Percentiles rank a stretch among this genome's conserved stretches.
Evolutionary conservation across 2,888 invertebrate species (phyloP).

Genomic region (Orgyia antiqua): DNA sequence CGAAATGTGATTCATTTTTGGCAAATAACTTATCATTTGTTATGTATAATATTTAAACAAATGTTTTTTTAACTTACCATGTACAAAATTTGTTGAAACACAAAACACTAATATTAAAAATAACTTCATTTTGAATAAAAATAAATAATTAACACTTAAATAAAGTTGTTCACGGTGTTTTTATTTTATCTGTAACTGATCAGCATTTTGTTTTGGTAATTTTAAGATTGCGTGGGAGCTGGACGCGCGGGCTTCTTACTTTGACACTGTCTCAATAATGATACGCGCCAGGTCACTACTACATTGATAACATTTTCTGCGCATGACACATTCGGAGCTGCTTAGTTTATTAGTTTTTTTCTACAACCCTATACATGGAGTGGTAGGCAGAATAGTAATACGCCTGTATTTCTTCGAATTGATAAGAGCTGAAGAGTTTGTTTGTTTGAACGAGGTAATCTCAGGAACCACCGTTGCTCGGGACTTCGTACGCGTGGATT

Average conservation of each 20-base stretch:
- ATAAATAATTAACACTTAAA: conserved; percentile 10
- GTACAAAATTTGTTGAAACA: conserved; percentile 30
- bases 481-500: no score
- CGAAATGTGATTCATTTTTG: background rate
- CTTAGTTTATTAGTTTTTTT: no score
- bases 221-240: conserved; percentile 5
- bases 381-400: no score
- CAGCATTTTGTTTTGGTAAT: background rate
- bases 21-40: conserved; percentile 1
- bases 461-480: no score
- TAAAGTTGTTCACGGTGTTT: conserved; percentile 1
- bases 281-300: conserved; percentile 39
- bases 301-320: conserved; percentile 56
- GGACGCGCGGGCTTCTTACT: conserved; percentile 13
- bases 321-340: conserved; percentile 35
- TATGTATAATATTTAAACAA: conserved; percentile 39
- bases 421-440: no score
- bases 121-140: conserved; percentile 29
- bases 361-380: no score
- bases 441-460: no score
- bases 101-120: conserved; percentile 37
- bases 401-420: no score
- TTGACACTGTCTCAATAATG: conserved; percentile 32
- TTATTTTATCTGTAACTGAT: background rate
- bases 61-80: conserved; percentile 36